Evolutionary conservation across 92 coral and sea anemone species (phyloP).

Genomic region (Hydrozoanthus gracilis): DNA sequence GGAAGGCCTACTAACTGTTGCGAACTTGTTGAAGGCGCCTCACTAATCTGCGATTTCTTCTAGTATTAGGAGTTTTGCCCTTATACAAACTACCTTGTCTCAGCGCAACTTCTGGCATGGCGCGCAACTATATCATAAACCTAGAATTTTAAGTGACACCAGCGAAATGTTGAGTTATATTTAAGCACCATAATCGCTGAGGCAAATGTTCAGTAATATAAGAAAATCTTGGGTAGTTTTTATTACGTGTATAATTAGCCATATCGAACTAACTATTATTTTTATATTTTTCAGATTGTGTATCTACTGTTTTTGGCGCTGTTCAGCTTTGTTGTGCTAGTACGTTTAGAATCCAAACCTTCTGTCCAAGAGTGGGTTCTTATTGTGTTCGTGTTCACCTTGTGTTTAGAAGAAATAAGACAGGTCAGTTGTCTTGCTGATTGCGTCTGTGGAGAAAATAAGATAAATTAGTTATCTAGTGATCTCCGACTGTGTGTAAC

Average conservation of each 20-base stretch:
- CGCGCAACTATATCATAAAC: neutral
- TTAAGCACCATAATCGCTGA: neutral
- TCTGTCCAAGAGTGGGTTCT: conserved; percentile 64
- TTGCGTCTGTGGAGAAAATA: neutral
- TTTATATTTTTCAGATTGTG: conserved; percentile 57
- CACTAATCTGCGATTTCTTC: neutral
- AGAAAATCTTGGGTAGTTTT: neutral
- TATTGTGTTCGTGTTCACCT: conserved; percentile 72
- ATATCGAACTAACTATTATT: neutral
- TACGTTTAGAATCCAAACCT: conserved; percentile 63
- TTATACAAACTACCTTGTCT: neutral
- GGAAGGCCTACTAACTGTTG: neutral
- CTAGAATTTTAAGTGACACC: neutral
- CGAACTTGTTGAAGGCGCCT: neutral
- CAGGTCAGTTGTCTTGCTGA: conserved; percentile 55
- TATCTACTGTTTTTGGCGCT: conserved; percentile 69
- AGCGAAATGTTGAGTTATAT: neutral
- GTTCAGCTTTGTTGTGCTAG: conserved; percentile 71
- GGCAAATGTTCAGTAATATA: neutral
- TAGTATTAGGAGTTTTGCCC: neutral
- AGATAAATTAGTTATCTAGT: neutral
- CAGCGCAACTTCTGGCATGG: neutral
- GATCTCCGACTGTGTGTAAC: too few species aligned
- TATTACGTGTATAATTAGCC: neutral
- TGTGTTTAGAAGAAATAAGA: conserved; percentile 73